phyloP scores from a whole-genome alignment of 2,797 vertebrate genomes.

The Tauraco hartlaubi region DNA sequence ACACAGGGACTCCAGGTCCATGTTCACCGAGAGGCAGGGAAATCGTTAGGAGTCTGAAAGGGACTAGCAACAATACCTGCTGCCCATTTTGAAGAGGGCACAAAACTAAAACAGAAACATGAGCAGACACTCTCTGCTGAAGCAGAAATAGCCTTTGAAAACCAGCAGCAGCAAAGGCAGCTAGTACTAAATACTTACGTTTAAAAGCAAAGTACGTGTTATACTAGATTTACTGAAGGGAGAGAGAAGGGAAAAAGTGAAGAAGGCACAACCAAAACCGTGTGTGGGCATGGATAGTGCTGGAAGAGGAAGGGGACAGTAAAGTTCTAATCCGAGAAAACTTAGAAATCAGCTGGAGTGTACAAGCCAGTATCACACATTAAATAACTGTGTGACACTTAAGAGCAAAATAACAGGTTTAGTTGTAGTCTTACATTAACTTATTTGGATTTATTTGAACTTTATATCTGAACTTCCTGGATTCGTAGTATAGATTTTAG shows the following conservation, averaged over 20 bases:
- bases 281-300: not conserved
- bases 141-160: not conserved
- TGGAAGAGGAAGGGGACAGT: not conserved
- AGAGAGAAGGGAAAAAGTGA: not conserved
- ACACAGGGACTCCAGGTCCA: fast-evolving
- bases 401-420: not conserved
- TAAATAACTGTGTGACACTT: not conserved
- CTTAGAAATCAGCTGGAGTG: not conserved
- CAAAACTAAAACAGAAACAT: not conserved
- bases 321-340: fast-evolving
- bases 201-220: not conserved
- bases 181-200: not conserved
- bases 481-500: not conserved
- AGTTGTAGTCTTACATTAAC: not conserved
- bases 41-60: not conserved
- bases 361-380: not conserved
- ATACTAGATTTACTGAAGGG: not conserved
- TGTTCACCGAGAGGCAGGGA: fast-evolving
- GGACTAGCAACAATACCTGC: not conserved
- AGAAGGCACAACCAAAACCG: not conserved
- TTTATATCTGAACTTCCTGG: not conserved
- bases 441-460: not conserved
- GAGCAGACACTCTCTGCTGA: not conserved
- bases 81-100: not conserved
- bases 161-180: not conserved